phyloP scores from a whole-genome alignment of 2,888 invertebrate genomes.

The Frankliniella intonsa region DNA sequence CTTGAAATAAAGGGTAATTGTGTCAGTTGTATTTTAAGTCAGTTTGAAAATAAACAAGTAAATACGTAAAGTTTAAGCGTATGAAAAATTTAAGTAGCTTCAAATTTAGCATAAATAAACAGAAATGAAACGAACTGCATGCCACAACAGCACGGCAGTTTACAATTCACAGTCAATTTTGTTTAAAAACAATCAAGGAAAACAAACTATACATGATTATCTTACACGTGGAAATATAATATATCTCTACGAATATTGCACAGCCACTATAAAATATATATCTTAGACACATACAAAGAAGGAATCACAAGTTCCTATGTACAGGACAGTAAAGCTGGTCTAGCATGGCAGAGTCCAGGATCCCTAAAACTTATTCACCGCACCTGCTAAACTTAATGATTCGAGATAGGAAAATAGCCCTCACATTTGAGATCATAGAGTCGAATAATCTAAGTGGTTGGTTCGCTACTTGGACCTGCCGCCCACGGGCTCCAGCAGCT shows the following conservation, averaged over 20 bases:
- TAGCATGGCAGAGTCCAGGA: too few relatives aligned
- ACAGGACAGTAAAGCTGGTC: too few relatives aligned
- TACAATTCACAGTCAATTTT: not conserved
- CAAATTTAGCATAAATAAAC: not conserved
- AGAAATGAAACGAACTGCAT: not conserved
- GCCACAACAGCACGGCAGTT: not conserved
- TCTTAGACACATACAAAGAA: not conserved
- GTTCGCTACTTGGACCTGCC: not conserved
- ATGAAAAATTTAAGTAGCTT: too few relatives aligned
- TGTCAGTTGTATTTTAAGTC: too few relatives aligned
- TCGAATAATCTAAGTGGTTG: not conserved
- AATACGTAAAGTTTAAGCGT: too few relatives aligned
- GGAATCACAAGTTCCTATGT: not conserved
- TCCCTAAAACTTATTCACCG: too few relatives aligned
- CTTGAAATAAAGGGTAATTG: too few relatives aligned
- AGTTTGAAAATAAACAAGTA: too few relatives aligned
- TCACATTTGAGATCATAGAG: not conserved
- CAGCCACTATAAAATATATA: constrained; percentile 10
- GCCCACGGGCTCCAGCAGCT: not conserved
- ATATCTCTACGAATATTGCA: not conserved
- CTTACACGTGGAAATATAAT: not conserved
- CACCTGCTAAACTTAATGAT: not conserved
- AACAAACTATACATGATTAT: not conserved
- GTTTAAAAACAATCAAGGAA: not conserved
- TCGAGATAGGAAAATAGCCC: not conserved